Percentiles rank a stretch among this genome's conserved stretches.
These are phyloP conservation scores for Scatophagus argus DNA, from an alignment of 2,113 vertebrate species.

Conservation along the genomic window DNA sequence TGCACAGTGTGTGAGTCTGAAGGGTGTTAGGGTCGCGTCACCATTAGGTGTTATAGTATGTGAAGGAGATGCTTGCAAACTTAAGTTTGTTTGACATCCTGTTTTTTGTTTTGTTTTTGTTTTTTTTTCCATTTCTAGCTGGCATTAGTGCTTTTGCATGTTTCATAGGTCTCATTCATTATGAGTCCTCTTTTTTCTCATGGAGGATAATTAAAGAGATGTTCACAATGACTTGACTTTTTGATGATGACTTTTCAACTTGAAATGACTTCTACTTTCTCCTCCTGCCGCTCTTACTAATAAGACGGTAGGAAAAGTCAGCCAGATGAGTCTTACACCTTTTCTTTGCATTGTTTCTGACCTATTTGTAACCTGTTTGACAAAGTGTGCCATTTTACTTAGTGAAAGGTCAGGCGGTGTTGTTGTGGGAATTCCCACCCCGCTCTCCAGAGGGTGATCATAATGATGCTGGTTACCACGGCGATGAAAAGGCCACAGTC, in stretches of 20 bases:
- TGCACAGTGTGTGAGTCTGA: background rate
- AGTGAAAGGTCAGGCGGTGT: constrained; percentile 26
- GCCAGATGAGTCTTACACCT: background rate
- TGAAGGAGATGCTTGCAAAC: background rate
- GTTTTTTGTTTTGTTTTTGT: background rate
- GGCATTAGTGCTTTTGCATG: background rate
- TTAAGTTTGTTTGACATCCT: too few relatives aligned
- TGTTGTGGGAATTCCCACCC: constrained; percentile 25
- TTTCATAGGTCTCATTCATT: background rate
- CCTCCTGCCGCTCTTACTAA: background rate
- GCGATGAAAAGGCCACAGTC: constrained; percentile 35
- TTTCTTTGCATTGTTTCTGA: background rate
- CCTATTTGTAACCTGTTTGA: constrained; percentile 10
- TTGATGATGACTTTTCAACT: too few relatives aligned
- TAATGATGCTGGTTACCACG: constrained; percentile 24
- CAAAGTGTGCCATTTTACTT: constrained; percentile 6
- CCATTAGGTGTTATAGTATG: background rate
- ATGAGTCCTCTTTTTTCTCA: background rate
- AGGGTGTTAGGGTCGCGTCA: background rate
- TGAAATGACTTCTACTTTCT: background rate
- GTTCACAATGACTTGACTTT: too few relatives aligned
- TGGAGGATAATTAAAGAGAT: background rate
- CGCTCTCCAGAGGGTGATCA: constrained; percentile 12
- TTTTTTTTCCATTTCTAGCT: too few relatives aligned
- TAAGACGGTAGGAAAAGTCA: background rate